These are phyloP conservation scores for Metacarcinus magister DNA, from an alignment of 2,888 invertebrate species.

Conservation along the genomic window DNA sequence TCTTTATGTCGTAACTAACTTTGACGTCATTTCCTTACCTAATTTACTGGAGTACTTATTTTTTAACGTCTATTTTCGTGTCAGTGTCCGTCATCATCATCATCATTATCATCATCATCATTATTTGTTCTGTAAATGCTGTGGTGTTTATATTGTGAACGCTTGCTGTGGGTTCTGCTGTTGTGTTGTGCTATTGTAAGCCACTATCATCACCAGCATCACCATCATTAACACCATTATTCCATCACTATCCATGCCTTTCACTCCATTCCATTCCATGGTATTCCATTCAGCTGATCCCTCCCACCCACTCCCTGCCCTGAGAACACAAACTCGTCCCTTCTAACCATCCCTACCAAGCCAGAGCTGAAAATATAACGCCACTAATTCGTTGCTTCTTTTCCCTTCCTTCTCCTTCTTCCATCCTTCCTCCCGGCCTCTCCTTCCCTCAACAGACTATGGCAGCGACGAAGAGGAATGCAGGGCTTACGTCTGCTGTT, in stretches of 20 bases:
- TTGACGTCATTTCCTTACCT: neutral
- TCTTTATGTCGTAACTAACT: neutral
- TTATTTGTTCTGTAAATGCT: conserved; percentile 8
- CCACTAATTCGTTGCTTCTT: neutral
- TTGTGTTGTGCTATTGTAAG: conserved; percentile 37
- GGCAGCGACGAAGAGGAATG: conserved; percentile 99
- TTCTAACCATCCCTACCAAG: neutral
- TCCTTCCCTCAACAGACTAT: conserved; percentile 91
- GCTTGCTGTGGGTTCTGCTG: neutral
- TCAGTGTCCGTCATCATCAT: conserved; percentile 16
- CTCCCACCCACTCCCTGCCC: neutral
- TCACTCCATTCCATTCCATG: too few relatives aligned
- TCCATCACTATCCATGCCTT: neutral
- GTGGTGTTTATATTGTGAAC: neutral
- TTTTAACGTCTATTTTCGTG: neutral
- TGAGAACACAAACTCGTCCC: neutral
- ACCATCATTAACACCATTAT: conserved; percentile 47
- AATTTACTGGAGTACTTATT: neutral
- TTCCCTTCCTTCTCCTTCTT: neutral
- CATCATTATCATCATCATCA: conserved; percentile 18
- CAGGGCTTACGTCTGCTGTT: conserved; percentile 98
- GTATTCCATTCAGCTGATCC: neutral
- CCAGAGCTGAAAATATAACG: neutral
- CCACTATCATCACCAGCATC: conserved; percentile 38
- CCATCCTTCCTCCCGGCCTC: neutral